phyloP scores from a whole-genome alignment of 2,113 vertebrate species.

The Sinosuthora webbiana region DNA sequence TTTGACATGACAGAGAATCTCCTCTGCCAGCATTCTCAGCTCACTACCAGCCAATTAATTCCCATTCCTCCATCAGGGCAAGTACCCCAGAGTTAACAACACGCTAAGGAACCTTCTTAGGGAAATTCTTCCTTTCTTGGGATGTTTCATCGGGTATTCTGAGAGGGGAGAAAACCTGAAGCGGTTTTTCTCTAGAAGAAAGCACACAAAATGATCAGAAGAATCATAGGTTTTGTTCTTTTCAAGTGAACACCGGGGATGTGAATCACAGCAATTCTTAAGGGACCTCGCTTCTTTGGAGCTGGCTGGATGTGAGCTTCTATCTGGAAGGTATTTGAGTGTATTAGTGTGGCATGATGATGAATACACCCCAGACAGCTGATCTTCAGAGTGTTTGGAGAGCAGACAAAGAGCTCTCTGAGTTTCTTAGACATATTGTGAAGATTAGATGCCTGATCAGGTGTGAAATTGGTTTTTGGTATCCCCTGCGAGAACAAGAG shows the following conservation, averaged over 20 bases:
- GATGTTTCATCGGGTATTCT: not conserved
- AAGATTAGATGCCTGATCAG: not conserved
- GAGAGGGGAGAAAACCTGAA: not conserved
- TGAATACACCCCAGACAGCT: not conserved
- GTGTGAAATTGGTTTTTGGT: not conserved
- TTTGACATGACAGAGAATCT: conserved; percentile 29
- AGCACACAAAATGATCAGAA: not conserved
- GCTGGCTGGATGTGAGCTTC: not conserved
- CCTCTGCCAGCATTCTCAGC: not conserved
- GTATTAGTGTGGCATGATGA: accelerated
- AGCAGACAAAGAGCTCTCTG: not conserved
- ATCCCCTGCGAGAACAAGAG: not conserved
- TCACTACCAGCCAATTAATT: conserved; percentile 25
- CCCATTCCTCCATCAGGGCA: not conserved
- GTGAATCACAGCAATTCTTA: not conserved
- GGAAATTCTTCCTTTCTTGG: not conserved
- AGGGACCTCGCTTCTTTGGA: not conserved
- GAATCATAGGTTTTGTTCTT: not conserved
- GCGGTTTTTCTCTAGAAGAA: not conserved
- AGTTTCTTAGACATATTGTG: not conserved
- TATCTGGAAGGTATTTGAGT: not conserved
- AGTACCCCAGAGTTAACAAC: not conserved
- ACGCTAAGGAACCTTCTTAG: not conserved
- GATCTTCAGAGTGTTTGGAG: not conserved
- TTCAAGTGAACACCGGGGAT: not conserved